phyloP scores from a whole-genome alignment of 2,797 vertebrate genomes.

The Spea hammondii region DNA sequence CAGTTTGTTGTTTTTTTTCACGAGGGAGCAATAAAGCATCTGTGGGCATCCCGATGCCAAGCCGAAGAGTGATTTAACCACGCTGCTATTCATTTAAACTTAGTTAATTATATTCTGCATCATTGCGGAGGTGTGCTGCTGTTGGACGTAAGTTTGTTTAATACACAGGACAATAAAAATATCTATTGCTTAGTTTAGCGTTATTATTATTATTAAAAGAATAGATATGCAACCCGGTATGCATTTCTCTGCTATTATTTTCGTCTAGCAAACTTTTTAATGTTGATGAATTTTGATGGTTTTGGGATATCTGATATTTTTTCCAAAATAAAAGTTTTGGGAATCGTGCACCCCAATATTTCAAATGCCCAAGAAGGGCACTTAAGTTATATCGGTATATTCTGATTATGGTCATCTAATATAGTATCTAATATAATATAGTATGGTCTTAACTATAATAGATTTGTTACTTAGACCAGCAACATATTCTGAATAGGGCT shows the following conservation, averaged over 20 bases:
- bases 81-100: slow-evolving; percentile 18
- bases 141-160: not conserved
- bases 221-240: too few species aligned
- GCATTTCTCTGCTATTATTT: not conserved
- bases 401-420: too few species aligned
- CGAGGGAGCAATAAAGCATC: slow-evolving; percentile 41
- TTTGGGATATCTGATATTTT: too few species aligned
- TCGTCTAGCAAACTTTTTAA: not conserved
- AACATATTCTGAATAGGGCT: too few species aligned
- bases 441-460: too few species aligned
- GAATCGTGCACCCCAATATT: too few species aligned
- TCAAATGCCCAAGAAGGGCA: too few species aligned
- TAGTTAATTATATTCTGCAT: slow-evolving; percentile 10
- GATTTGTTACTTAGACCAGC: too few species aligned
- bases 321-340: too few species aligned
- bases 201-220: not conserved
- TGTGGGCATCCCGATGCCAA: slow-evolving; percentile 24
- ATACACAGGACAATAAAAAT: not conserved
- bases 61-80: not conserved
- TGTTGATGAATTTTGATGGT: too few species aligned
- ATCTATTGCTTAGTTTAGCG: not conserved
- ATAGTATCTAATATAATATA: too few species aligned
- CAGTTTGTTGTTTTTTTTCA: not conserved
- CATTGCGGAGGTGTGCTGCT: not conserved
- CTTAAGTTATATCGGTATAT: too few species aligned